Percentiles rank a stretch among this genome's conserved stretches.
Evolutionary conservation across 1,140 invertebrate species (phyloP).

Genomic region (Ladona fulva): DNA sequence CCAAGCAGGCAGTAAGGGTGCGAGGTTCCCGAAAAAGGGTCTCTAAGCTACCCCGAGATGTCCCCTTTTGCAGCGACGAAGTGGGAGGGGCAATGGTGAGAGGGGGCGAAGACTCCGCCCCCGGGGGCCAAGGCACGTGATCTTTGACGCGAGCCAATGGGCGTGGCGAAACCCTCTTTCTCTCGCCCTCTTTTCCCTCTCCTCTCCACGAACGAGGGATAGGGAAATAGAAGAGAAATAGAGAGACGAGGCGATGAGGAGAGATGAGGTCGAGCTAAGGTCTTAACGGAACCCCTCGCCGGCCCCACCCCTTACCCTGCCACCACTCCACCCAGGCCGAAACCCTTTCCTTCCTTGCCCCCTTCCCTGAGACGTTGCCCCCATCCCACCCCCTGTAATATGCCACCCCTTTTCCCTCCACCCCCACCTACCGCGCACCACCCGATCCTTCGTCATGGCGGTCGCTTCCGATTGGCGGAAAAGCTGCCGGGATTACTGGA

Average conservation of each 20-base stretch:
- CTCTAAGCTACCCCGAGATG: neutral
- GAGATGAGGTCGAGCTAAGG: neutral
- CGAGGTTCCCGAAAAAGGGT: neutral
- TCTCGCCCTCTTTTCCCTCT: neutral
- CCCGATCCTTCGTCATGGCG: neutral
- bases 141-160: neutral
- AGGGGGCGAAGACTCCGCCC: neutral
- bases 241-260: neutral
- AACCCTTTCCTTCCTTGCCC: neutral
- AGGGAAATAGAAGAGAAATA: neutral
- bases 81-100: neutral
- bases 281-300: neutral
- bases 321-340: neutral
- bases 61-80: neutral
- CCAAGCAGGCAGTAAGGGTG: neutral
- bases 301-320: neutral
- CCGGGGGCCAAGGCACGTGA: neutral
- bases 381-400: neutral
- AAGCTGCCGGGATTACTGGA: neutral
- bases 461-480: neutral
- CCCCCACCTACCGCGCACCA: neutral
- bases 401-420: neutral
- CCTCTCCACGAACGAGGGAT: neutral
- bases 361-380: no score
- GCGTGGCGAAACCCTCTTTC: neutral